These are phyloP conservation scores for Clusia tigrina DNA, from an alignment of 2,888 invertebrate species.

Conservation along the genomic window DNA sequence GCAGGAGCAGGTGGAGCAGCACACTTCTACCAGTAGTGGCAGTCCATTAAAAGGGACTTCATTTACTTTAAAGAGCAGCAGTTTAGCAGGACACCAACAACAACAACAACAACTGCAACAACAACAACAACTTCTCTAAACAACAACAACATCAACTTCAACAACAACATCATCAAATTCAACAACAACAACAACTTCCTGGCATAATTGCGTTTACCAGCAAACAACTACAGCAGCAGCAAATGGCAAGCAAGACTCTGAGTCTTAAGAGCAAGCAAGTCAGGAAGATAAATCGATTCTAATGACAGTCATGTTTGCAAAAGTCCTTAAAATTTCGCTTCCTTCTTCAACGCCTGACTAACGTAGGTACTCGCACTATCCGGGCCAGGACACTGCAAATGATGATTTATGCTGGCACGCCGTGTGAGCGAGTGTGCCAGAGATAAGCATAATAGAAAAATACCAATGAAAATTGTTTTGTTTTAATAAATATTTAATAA, in stretches of 20 bases:
- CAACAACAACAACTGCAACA: slow-evolving; percentile 1
- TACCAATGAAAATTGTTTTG: slow-evolving; percentile 18
- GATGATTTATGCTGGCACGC: slow-evolving; percentile 20
- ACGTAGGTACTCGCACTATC: background rate
- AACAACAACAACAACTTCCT: background rate
- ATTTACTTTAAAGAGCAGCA: slow-evolving; percentile 20
- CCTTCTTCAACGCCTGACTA: background rate
- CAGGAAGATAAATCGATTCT: slow-evolving; percentile 59
- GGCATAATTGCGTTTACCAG: background rate
- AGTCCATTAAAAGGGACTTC: slow-evolving; percentile 16
- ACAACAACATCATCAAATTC: background rate
- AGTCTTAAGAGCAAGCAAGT: background rate
- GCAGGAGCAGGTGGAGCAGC: background rate
- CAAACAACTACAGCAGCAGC: too few species aligned
- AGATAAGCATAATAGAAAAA: slow-evolving; percentile 4
- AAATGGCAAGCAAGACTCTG: slow-evolving; percentile 3
- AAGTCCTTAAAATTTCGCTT: slow-evolving; percentile 15
- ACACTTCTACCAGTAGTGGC: background rate
- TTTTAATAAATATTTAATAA: slow-evolving; percentile 25
- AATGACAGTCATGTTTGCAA: slow-evolving; percentile 45
- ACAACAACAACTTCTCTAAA: background rate
- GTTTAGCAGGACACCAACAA: background rate
- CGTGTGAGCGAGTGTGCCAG: background rate
- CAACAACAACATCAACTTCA: background rate
- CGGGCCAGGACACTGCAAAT: background rate